Evolutionary conservation across 2,113 vertebrate genomes (phyloP).

Genomic region (Chloropsis hardwickii): DNA sequence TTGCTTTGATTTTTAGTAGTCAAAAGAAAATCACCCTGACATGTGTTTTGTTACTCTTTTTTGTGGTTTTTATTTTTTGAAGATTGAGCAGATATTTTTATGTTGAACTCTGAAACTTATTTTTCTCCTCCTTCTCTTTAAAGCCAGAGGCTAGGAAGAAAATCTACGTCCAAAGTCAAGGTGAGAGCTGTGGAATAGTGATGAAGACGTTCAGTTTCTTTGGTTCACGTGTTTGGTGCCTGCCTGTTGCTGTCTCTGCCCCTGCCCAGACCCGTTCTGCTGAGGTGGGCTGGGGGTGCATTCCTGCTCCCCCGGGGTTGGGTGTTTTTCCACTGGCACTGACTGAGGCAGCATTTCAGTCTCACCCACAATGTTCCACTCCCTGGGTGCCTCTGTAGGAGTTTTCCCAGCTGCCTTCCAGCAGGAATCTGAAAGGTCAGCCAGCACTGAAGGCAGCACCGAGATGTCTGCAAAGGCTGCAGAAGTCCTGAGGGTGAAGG

Average conservation of each 20-base stretch:
- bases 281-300: background rate
- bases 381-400: fast-evolving
- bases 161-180: conserved; percentile 90
- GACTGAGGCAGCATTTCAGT: fast-evolving
- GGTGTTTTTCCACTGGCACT: background rate
- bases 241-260: background rate
- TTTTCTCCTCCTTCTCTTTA: conserved; percentile 30
- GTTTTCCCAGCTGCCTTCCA: background rate
- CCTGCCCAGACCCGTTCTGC: background rate
- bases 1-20: background rate
- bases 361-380: background rate
- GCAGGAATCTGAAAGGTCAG: background rate
- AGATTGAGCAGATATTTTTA: background rate
- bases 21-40: background rate
- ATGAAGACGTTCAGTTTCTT: fast-evolving
- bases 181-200: conserved; percentile 66
- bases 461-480: background rate
- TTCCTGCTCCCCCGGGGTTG: background rate
- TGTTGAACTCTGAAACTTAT: background rate
- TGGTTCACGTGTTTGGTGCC: background rate
- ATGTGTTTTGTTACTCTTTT: background rate
- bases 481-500: background rate
- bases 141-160: conserved; percentile 83
- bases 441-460: fast-evolving
- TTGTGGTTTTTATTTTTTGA: background rate